Percentiles rank a stretch among this genome's conserved stretches.
Evolutionary conservation across 2,113 vertebrate genomes (phyloP).

Genomic region (Tympanuchus pallidicinctus): DNA sequence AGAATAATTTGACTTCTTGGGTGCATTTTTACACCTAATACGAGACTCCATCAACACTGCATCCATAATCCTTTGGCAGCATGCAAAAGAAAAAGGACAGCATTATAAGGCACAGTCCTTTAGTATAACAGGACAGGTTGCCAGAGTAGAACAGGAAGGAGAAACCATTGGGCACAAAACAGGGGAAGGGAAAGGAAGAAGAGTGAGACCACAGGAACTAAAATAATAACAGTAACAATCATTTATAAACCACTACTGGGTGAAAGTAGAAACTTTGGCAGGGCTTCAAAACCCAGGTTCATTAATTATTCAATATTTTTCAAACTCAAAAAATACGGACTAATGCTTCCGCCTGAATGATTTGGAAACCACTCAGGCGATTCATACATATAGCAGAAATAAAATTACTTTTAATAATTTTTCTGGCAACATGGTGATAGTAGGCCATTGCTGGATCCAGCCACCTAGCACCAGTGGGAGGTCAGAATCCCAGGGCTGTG

Average conservation of each 20-base stretch:
- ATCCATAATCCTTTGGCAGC: constrained; percentile 62
- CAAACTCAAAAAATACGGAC: not conserved
- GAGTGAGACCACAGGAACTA: constrained; percentile 24
- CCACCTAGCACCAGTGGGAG: not conserved
- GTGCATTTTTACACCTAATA: not conserved
- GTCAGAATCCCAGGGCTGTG: accelerated
- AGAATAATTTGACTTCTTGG: accelerated
- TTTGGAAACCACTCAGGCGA: not conserved
- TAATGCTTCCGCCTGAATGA: not conserved
- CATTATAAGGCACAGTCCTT: constrained; percentile 41
- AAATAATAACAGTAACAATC: not conserved
- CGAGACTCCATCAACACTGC: constrained; percentile 2
- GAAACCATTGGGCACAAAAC: not conserved
- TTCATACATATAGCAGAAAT: not conserved
- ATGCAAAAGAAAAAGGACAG: constrained; percentile 68
- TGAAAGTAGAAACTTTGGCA: not conserved
- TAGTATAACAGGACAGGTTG: not conserved
- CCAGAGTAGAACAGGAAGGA: not conserved
- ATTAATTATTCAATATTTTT: constrained; percentile 3
- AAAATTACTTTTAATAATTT: not conserved
- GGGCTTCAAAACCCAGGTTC: not conserved
- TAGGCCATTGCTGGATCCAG: not conserved
- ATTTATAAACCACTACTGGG: not conserved
- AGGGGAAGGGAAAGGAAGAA: not conserved
- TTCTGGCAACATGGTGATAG: constrained; percentile 2